Conservation (phyloP, 2,113 vertebrate genomes). For the Caranx melampygus region DNA sequence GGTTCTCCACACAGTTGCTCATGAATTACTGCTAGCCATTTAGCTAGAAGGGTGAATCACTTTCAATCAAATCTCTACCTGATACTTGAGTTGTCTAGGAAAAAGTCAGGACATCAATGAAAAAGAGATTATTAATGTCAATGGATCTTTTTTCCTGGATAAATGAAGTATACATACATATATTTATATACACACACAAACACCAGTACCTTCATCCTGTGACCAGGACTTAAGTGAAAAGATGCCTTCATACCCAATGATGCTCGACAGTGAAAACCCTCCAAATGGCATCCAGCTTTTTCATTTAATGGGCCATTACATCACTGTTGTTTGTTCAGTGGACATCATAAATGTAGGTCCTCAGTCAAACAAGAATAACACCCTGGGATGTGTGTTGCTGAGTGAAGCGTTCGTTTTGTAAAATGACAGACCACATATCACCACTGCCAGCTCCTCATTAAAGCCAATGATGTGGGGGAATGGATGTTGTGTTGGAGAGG, state of each 20-base stretch:
- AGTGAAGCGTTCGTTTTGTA: constrained; percentile 30
- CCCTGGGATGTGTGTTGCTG: constrained; percentile 26
- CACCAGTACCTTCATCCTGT: not conserved
- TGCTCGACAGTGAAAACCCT: not conserved
- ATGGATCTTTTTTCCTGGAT: no score
- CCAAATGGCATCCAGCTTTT: constrained; percentile 5
- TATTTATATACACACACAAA: no score
- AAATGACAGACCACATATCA: constrained; percentile 35
- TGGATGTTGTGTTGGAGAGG: constrained; percentile 1
- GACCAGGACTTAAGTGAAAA: not conserved
- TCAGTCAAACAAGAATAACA: constrained; percentile 28
- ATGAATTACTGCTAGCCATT: constrained; percentile 10
- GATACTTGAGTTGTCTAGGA: not conserved
- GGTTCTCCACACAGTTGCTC: constrained; percentile 3
- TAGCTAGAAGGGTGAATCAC: constrained; percentile 1
- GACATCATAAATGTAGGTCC: constrained; percentile 21
- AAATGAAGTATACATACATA: no score
- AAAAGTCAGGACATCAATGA: not conserved
- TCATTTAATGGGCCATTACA: constrained; percentile 54
- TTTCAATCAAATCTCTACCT: constrained; percentile 12
- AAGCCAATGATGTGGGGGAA: constrained; percentile 45
- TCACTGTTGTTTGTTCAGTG: constrained; percentile 20
- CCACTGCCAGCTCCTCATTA: constrained; percentile 31
- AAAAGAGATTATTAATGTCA: no score
- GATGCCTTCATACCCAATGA: not conserved